These are phyloP conservation scores for Prolemur simus DNA, from an alignment of 2,113 vertebrate species.

Conservation along the genomic window DNA sequence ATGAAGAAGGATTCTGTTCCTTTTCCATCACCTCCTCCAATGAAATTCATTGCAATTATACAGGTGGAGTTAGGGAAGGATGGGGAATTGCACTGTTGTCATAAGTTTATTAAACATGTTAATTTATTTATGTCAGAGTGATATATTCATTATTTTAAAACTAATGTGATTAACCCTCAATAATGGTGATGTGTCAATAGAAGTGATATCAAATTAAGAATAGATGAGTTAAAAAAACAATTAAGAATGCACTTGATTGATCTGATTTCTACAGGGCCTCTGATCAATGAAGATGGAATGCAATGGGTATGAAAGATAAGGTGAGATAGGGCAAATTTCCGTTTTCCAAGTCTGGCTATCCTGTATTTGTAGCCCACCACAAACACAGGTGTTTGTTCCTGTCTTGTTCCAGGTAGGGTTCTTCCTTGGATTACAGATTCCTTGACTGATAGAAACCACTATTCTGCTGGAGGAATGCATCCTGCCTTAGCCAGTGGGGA, in stretches of 20 bases:
- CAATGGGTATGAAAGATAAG: not conserved
- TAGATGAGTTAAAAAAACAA: not conserved
- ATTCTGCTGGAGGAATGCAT: not conserved
- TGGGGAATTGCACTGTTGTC: not conserved
- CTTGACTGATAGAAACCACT: not conserved
- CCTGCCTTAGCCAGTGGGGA: not conserved
- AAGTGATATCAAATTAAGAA: conserved; percentile 41
- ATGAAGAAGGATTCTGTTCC: not conserved
- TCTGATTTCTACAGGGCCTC: conserved; percentile 11
- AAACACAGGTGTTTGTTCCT: not conserved
- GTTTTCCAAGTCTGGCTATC: not conserved
- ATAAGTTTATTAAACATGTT: conserved; percentile 46
- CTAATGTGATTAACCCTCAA: conserved; percentile 41
- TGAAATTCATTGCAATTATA: not conserved
- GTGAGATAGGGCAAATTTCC: not conserved
- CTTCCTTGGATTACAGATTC: not conserved
- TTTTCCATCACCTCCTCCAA: not conserved
- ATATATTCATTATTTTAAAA: conserved; percentile 58
- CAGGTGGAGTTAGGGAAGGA: not conserved
- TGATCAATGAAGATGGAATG: not conserved
- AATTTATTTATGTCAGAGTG: conserved; percentile 48
- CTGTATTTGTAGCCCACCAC: not conserved
- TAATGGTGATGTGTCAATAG: conserved; percentile 42
- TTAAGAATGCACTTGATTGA: conserved; percentile 35
- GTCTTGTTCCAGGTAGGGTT: not conserved